A percentile compares a stretch with the other conserved stretches of the same genome.
phyloP scores from a whole-genome alignment of 1,140 invertebrate genomes.

The Neotoxoptera formosana region DNA sequence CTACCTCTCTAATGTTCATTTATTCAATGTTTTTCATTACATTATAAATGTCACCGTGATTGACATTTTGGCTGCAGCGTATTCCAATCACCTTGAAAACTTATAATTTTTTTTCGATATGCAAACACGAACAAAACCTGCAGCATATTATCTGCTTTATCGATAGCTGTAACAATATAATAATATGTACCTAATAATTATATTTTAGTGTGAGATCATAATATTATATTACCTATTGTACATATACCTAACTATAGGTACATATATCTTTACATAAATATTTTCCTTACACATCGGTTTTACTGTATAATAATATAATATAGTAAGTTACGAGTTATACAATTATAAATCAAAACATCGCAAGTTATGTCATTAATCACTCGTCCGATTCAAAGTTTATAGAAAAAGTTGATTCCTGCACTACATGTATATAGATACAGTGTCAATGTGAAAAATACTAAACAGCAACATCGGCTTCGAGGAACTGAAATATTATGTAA shows the following conservation, averaged over 20 bases:
- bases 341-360: not conserved
- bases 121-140: not conserved
- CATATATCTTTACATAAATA: not conserved
- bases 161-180: not conserved
- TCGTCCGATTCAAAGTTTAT: not conserved
- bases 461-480: not conserved
- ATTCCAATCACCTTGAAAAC: not conserved
- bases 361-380: not conserved
- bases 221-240: not conserved
- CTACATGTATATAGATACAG: not conserved
- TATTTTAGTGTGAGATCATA: not conserved
- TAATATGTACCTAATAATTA: not conserved
- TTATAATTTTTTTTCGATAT: constrained; percentile 8
- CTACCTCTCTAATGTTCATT: not conserved
- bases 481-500: constrained; percentile 21
- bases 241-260: not conserved
- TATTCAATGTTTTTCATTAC: not conserved
- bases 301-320: too few relatives aligned
- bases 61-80: constrained; percentile 49
- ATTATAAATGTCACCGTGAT: constrained; percentile 25
- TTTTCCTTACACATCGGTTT: not conserved
- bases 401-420: not conserved
- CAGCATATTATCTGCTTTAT: not conserved
- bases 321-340: too few relatives aligned
- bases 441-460: not conserved